Evolutionary conservation across 2,888 invertebrate species (phyloP), one percentile per base, ranked within the genome.

Genomic region (Cecidostiba fungosa): DNA sequence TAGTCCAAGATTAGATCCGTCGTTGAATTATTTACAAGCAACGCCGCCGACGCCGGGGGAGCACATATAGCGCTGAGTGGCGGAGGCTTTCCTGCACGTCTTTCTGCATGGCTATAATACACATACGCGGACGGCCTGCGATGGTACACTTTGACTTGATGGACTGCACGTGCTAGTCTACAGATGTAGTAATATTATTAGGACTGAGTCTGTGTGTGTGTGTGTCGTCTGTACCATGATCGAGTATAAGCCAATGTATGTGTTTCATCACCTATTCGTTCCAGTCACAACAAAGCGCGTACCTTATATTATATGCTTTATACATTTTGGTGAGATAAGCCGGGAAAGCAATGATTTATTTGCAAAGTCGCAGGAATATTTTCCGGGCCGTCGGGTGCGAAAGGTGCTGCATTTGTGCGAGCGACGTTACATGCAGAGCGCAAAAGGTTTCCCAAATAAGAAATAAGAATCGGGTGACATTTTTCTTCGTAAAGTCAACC

Each of bases 1-100:
- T n/a, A n/a, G 29, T 26, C 70, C 77, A 77, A 77, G 85, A 85
- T 81, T 88, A 87, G 83, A 88, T 83, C 82, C 79, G 72, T 69
- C 72, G 77, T 76, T 89, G 88, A 89, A 89, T 88, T 87, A 89
- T 89, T 88, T 88, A 88, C 85, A 81, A 88, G 88, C 36, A 50
- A 77, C 82, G 82, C 23, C 10, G 29, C 54, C n/a, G n/a, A n/a
- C n/a, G n/a, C n/a, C n/a, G n/a, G n/a, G n/a, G n/a, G 54, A 59
- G 54, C 23, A 39, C n/a, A 12, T 69, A 47, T 23, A 8, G 6
- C n/a, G 54, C 23, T 59, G 54, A 59, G 14, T 66, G 66, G 26
- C 29, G 8, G 29, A 14, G 66, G 14, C 26, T 29, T 72, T 12
- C 23, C 19, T 8, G 16, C 16, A 36, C 26, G 78, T 32, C 36